Base-by-base conservation (phyloP, 1,140 invertebrate species). In the Drosophila mayri region DNA sequence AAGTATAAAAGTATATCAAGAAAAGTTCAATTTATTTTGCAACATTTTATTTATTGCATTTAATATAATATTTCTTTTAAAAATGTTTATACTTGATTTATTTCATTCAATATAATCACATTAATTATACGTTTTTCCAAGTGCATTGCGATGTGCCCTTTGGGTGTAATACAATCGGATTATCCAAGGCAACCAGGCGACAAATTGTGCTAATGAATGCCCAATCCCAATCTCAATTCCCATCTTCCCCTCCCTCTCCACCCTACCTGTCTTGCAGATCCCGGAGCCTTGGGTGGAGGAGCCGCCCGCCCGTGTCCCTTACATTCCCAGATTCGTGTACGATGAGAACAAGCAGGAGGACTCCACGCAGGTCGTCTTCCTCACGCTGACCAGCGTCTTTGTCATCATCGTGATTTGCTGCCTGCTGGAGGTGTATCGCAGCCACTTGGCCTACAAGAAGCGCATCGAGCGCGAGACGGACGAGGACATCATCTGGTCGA, bases 211-310 rank as follows among this genome's bases (percentile, higher is more conserved):
- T 88, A 87, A 83, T 88, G 64, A 87, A 77, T 77, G 40, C 59
- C 18, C 64, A 49, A 47, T 60, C 68, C 18, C 61, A 46, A 44
- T 57, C 76, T 35, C 79, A 59, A 44, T 71, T 11, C 10, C 10
- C 35, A 4, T 4, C 54, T 18, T 12, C n/a, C 11, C 10, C 49
- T 8, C n/a, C 18, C 35, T 58, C n/a, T 40, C 62, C 35, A 44
- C 20, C 12, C 25, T 37, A 32, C 55, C 37, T 62, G 50, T 16
- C 18, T 4, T 41, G 6, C 74, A 92, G 91, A 92, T 91, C 47
- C 96, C 97, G 37, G 95, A 95, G 81, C 95, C 95, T 0, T 97
- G 97, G 96, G 96, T 96, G 2, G 95, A 96, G 91, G 96, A 97
- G 88, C 96, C 96, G 16, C 96, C 96, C 2, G 95, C 95, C 35